Base-by-base conservation (phyloP, 2,113 vertebrate species). In the Xenopus laevis region DNA sequence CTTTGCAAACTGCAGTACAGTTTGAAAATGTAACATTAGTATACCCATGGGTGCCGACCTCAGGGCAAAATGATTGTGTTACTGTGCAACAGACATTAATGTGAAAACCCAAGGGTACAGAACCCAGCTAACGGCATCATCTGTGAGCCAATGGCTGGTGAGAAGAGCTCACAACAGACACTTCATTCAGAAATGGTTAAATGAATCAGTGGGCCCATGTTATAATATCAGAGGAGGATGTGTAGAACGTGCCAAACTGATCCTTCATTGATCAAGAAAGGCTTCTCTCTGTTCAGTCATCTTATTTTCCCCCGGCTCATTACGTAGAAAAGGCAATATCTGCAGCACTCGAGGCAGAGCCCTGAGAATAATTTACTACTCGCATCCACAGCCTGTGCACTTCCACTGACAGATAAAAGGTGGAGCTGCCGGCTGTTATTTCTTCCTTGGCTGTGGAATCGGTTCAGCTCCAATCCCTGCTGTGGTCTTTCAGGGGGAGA, bases 371-470 rank as follows among this genome's bases (percentile, higher is more conserved):
- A 66, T 53, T 40, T n/a, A 27, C 16, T 20, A 57, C 4, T 23
- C 50, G 65, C 7, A 30, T 40, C 17, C 11, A n/a, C 15, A 59
- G 64, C 44, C n/a, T 46, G 58, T 76, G 65, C 66, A 76, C 73
- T 76, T 69, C 73, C 73, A 63, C 73, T 20, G 73, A 33, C 66
- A 23, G 73, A 69, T 63, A 69, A 53, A 69, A 76, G 73, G 67
- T 68, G 72, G 72, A 62, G 72, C 72, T 75, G 73, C 66, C 23
- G 66, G 45, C 66, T 76, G 59, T 44, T 55, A n/a, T 76, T 76
- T 76, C 57, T 50, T n/a, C 53, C 23, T 16, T 20, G 40, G 21
- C 50, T 53, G 21, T 21, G 30, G 57, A 63, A 69, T 9, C 44
- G 40, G 44, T 46, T 46, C 30, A 23, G 73, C 11, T 20, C 52